Evolutionary conservation across 2,888 invertebrate genomes (phyloP).

Genomic region (Platerodrilus igneus): DNA sequence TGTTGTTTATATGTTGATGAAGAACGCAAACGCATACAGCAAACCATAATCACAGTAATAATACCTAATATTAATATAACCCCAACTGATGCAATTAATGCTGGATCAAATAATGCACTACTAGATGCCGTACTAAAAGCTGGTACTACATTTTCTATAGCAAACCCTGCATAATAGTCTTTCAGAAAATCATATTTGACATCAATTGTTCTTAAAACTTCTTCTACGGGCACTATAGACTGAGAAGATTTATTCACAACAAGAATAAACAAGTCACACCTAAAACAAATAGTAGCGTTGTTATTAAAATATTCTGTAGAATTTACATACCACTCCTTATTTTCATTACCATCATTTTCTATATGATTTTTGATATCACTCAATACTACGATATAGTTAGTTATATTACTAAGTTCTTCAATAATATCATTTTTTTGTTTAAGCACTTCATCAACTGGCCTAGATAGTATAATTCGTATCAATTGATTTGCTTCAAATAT

Average conservation of each 20-base stretch:
- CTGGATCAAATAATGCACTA: conserved; percentile 81
- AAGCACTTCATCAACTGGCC: conserved; percentile 72
- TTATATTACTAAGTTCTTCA: conserved; percentile 68
- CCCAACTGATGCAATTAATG: conserved; percentile 79
- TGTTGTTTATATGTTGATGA: conserved; percentile 77
- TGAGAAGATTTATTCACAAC: conserved; percentile 71
- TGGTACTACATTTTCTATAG: conserved; percentile 70
- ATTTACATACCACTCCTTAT: conserved; percentile 61
- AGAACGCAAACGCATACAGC: conserved; percentile 80
- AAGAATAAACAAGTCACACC: conserved; percentile 83
- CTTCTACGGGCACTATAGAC: conserved; percentile 72
- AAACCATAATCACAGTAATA: conserved; percentile 79
- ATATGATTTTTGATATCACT: conserved; percentile 73
- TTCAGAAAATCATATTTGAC: conserved; percentile 80
- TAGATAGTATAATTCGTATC: conserved; percentile 77
- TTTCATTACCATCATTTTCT: conserved; percentile 57
- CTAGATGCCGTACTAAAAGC: conserved; percentile 62
- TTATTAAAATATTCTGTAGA: too few relatives aligned
- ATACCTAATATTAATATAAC: conserved; percentile 79
- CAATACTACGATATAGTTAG: conserved; percentile 72
- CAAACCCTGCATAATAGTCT: conserved; percentile 69
- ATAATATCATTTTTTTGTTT: conserved; percentile 67
- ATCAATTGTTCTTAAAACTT: conserved; percentile 76
- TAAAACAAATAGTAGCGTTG: conserved; percentile 46
- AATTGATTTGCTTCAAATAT: conserved; percentile 80